A percentile compares a stretch with the other conserved stretches of the same genome.
Evolutionary conservation across 2,113 vertebrate genomes (phyloP).

Genomic region (Theristicus caerulescens): DNA sequence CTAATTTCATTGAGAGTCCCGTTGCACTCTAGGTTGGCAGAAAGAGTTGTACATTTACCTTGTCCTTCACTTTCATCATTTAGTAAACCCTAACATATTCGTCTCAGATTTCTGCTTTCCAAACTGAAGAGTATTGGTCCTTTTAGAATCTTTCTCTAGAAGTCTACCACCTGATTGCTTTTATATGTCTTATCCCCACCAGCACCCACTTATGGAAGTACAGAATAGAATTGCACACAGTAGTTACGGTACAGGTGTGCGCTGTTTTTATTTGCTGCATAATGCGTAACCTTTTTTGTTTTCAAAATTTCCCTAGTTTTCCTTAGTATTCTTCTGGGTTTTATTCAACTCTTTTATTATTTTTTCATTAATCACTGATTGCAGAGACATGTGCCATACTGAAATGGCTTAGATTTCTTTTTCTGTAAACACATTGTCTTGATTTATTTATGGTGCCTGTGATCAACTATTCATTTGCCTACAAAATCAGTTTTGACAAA

Average conservation of each 20-base stretch:
- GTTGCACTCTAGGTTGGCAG: not conserved
- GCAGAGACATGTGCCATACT: not conserved
- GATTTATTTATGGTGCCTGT: not conserved
- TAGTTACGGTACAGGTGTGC: not conserved
- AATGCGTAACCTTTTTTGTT: too few relatives aligned
- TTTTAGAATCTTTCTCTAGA: not conserved
- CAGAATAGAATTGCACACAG: not conserved
- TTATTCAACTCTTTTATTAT: not conserved
- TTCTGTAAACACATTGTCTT: not conserved
- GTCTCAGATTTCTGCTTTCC: not conserved
- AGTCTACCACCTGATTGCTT: not conserved
- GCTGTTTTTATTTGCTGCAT: not conserved
- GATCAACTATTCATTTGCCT: not conserved
- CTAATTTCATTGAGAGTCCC: not conserved
- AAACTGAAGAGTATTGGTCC: not conserved
- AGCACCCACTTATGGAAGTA: not conserved
- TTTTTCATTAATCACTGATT: not conserved
- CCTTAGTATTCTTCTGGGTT: not conserved
- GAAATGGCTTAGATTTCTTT: not conserved
- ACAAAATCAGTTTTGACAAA: not conserved
- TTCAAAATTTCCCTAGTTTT: not conserved
- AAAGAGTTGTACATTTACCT: not conserved
- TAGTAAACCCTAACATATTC: not conserved
- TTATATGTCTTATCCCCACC: not conserved
- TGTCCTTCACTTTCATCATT: not conserved